Evolutionary conservation across 2,797 vertebrate species (phyloP).

Genomic region (Pseudochirops cupreus): DNA sequence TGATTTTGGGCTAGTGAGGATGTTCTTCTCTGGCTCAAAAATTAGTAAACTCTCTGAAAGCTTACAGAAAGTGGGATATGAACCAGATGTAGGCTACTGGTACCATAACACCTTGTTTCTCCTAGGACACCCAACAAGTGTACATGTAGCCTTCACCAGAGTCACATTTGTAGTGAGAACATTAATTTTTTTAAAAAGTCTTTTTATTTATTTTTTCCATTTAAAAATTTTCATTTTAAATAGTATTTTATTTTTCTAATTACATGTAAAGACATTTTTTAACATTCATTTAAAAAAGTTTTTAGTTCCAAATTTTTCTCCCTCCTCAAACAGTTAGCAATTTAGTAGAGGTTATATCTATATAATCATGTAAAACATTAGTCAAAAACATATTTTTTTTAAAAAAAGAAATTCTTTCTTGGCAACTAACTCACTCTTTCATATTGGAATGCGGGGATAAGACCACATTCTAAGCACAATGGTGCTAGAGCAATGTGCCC

Average conservation of each 20-base stretch:
- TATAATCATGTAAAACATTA: not conserved
- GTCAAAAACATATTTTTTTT: not conserved
- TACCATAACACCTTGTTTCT: not conserved
- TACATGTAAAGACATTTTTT: not conserved
- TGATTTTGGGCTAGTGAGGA: not conserved
- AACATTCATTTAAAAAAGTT: not conserved
- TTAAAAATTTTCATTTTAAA: not conserved
- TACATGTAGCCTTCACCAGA: not conserved
- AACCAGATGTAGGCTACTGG: not conserved
- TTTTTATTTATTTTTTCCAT: not conserved
- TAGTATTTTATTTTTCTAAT: not conserved
- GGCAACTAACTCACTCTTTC: not conserved
- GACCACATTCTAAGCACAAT: not conserved
- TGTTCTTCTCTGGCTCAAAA: not conserved
- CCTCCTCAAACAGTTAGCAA: not conserved
- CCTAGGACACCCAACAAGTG: not conserved
- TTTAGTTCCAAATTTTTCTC: not conserved
- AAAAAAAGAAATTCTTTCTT: slow-evolving; percentile 38
- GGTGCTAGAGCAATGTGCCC: slow-evolving; percentile 35
- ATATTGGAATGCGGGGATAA: not conserved
- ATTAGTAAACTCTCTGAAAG: not conserved
- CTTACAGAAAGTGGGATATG: not conserved
- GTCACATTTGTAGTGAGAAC: not conserved
- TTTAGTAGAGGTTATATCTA: not conserved
- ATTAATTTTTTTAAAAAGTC: not conserved